Conservation (phyloP, 2,113 vertebrate genomes). For the Neopipo cinnamomea region DNA sequence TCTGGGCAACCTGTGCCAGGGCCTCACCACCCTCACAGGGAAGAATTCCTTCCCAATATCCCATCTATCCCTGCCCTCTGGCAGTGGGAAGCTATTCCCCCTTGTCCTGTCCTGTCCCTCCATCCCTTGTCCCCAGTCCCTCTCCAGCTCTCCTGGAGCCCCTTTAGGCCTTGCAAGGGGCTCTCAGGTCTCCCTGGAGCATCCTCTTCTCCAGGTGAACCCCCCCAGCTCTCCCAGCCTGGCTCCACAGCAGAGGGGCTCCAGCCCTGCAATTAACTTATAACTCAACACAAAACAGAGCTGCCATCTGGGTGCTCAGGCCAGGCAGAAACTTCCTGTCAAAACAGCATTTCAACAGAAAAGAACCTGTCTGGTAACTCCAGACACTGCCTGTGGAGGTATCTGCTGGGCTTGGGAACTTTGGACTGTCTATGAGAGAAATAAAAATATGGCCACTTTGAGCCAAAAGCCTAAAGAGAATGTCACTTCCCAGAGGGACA, state of each 20-base stretch:
- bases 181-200: background rate
- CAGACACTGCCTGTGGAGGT: background rate
- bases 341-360: background rate
- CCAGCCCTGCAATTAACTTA: background rate
- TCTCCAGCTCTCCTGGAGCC: background rate
- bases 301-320: background rate
- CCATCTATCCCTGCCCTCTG: background rate
- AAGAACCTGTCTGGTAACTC: background rate
- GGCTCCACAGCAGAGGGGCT: background rate
- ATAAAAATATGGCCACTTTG: background rate
- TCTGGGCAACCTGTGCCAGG: background rate
- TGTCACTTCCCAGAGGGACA: background rate
- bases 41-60: background rate
- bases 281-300: background rate
- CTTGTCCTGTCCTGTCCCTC: background rate
- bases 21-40: background rate
- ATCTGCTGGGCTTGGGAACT: background rate
- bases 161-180: background rate
- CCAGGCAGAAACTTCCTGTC: background rate
- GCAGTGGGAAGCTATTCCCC: background rate
- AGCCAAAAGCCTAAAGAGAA: background rate
- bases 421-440: background rate
- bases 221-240: background rate
- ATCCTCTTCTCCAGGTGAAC: background rate
- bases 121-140: background rate